These are phyloP conservation scores for Chelon auratus DNA, from an alignment of 2,797 vertebrate species.

Conservation along the genomic window DNA sequence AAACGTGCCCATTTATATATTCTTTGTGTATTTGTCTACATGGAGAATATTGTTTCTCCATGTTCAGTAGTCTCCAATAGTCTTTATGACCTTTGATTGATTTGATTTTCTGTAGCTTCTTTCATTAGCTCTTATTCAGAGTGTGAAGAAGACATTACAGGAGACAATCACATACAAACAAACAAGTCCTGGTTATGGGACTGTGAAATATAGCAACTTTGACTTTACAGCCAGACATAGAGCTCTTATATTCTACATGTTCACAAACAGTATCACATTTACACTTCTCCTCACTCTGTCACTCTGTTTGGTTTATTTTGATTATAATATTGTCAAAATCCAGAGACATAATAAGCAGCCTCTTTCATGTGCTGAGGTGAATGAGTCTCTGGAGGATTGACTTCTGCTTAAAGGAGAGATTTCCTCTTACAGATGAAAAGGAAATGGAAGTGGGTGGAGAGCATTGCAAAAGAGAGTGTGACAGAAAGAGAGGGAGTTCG, in stretches of 20 bases:
- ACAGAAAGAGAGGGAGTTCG: constrained; percentile 26
- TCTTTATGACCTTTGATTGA: too few species aligned
- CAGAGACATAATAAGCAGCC: constrained; percentile 49
- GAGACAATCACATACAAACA: constrained; percentile 1
- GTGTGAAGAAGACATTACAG: neutral
- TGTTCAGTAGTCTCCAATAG: too few species aligned
- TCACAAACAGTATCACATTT: neutral
- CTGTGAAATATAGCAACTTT: neutral
- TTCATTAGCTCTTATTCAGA: constrained; percentile 1
- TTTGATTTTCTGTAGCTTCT: neutral
- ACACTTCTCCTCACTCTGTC: constrained; percentile 5
- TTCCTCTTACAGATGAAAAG: constrained; percentile 69
- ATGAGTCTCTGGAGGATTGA: constrained; percentile 46
- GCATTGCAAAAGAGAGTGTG: constrained; percentile 19
- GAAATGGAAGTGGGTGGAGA: constrained; percentile 62
- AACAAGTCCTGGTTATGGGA: neutral
- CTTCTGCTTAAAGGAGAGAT: constrained; percentile 55
- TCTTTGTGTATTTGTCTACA: too few species aligned
- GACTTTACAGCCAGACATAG: constrained; percentile 11
- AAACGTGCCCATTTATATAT: too few species aligned
- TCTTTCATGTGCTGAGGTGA: constrained; percentile 57
- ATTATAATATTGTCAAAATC: constrained; percentile 35
- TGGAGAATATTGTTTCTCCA: too few species aligned
- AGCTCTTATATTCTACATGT: constrained; percentile 3
- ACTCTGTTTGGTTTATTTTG: constrained; percentile 26